These are phyloP conservation scores for Mnemiopsis leidyi DNA, from an alignment of 37 sponge, comb jelly and placozoan genomes.

Conservation along the genomic window DNA sequence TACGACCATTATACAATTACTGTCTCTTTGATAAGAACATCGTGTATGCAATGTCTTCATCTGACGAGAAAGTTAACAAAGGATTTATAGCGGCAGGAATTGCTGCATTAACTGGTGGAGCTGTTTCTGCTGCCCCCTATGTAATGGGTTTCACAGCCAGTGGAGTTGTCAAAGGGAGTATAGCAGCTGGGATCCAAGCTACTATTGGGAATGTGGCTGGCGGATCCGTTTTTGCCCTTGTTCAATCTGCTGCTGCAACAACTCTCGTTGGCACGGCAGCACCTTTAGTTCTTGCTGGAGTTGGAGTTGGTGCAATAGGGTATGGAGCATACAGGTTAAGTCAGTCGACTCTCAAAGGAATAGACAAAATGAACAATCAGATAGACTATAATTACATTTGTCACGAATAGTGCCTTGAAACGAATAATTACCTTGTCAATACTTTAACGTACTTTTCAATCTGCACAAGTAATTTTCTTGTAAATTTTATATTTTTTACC, in stretches of 20 bases:
- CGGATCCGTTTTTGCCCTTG: background rate
- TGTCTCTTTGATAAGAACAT: too few species aligned
- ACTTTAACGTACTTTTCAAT: too few species aligned
- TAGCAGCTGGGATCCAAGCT: background rate
- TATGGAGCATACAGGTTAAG: background rate
- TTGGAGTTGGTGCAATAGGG: background rate
- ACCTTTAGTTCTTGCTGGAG: background rate
- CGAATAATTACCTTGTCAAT: too few species aligned
- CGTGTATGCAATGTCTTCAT: too few species aligned
- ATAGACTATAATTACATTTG: too few species aligned
- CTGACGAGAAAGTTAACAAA: background rate
- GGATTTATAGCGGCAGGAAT: background rate
- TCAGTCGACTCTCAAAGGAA: too few species aligned
- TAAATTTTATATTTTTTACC: too few species aligned
- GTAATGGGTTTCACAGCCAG: background rate
- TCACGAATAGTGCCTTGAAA: too few species aligned
- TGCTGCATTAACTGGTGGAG: background rate
- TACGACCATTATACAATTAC: too few species aligned
- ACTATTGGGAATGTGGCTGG: background rate
- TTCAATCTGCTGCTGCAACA: background rate
- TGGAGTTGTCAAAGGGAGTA: background rate
- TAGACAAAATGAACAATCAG: too few species aligned
- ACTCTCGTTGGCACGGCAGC: background rate
- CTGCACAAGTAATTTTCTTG: too few species aligned
- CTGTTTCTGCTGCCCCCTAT: background rate